phyloP scores from a whole-genome alignment of 2,113 vertebrate genomes.

The Spizaetus ornatus region DNA sequence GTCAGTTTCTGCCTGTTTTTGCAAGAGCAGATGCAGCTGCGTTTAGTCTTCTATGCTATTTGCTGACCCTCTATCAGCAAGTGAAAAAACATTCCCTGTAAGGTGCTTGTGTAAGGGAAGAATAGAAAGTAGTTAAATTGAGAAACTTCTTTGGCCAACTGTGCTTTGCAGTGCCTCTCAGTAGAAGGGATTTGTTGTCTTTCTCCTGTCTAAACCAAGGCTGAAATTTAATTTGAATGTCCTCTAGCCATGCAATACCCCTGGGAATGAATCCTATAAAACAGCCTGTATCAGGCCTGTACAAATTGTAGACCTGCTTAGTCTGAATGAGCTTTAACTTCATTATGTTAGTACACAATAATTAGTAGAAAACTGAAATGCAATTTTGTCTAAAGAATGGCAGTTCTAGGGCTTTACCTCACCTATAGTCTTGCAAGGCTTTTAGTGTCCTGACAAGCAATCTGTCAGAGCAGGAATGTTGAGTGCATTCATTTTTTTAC shows the following conservation, averaged over 20 bases:
- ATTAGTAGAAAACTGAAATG: conserved; percentile 45
- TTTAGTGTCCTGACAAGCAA: conserved; percentile 59
- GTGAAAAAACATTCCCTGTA: not conserved
- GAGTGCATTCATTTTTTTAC: conserved; percentile 58
- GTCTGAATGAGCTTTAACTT: conserved; percentile 44
- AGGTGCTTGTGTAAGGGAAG: not conserved
- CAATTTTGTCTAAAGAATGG: conserved; percentile 40
- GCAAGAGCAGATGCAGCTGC: not conserved
- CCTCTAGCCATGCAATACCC: not conserved
- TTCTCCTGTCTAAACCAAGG: not conserved
- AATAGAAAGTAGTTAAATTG: not conserved
- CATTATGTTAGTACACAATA: conserved; percentile 11
- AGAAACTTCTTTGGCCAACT: not conserved
- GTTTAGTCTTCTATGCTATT: not conserved
- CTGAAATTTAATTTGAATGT: not conserved
- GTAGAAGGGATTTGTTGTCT: not conserved
- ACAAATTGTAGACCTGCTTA: not conserved
- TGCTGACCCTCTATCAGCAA: not conserved
- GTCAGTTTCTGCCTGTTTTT: not conserved
- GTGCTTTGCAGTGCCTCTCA: not conserved
- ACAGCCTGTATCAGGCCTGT: not conserved
- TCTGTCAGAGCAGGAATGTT: conserved; percentile 61
- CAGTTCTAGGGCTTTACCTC: conserved; percentile 41
- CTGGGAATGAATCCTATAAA: not conserved
- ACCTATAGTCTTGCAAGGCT: conserved; percentile 43